Conservation (phyloP, 2,113 vertebrate species). For the Eleginops maclovinus region DNA sequence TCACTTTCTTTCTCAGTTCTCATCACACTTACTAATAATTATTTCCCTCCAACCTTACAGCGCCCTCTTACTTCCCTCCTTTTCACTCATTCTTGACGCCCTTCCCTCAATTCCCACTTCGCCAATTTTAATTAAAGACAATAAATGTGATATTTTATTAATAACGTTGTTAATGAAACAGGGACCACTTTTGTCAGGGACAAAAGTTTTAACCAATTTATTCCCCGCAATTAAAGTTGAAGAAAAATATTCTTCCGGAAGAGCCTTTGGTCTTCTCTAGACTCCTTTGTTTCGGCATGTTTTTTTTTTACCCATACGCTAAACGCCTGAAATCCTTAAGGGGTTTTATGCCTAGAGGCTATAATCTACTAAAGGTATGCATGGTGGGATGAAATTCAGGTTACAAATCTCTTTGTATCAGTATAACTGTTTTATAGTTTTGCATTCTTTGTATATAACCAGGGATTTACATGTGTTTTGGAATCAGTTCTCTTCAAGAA, state of each 20-base stretch:
- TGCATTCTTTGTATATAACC: slow-evolving; percentile 3
- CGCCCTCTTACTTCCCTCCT: not conserved
- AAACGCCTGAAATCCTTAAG: slow-evolving; percentile 33
- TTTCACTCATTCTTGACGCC: not conserved
- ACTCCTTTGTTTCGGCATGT: slow-evolving; percentile 6
- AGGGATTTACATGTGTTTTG: not conserved
- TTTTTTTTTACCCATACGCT: slow-evolving; percentile 44
- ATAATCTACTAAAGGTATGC: slow-evolving; percentile 37
- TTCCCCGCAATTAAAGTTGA: slow-evolving; percentile 64
- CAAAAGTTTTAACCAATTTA: slow-evolving; percentile 77
- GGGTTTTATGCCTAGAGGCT: slow-evolving; percentile 16
- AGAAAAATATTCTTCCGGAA: slow-evolving; percentile 35
- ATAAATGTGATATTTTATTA: slow-evolving; percentile 80
- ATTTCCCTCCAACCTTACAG: not conserved
- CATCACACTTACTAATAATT: not conserved
- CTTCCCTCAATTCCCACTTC: slow-evolving; percentile 44
- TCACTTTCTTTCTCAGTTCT: not conserved
- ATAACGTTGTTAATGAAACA: slow-evolving; percentile 77
- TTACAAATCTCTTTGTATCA: slow-evolving; percentile 15
- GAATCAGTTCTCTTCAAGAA: not conserved
- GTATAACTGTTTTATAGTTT: slow-evolving; percentile 25
- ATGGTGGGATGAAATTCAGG: slow-evolving; percentile 7
- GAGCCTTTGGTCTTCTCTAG: slow-evolving; percentile 34
- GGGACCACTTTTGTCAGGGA: slow-evolving; percentile 66
- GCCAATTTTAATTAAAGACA: slow-evolving; percentile 74